These are phyloP conservation scores for Tetrapedia diversipes DNA, from an alignment of 2,888 invertebrate species.

Conservation along the genomic window DNA sequence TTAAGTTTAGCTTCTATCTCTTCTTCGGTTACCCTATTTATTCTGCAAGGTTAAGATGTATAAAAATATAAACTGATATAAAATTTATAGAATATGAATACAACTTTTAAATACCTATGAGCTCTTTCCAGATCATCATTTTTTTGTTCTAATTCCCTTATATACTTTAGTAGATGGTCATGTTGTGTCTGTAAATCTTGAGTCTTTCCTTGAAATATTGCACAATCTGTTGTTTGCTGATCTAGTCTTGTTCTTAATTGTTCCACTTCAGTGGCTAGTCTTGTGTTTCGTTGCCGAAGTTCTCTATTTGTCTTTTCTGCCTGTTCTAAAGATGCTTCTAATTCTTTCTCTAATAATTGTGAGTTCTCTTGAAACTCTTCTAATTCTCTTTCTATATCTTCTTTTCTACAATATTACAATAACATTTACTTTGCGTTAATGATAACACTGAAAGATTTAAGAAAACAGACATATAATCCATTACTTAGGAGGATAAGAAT, in stretches of 20 bases:
- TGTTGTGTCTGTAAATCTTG: slow-evolving; percentile 88
- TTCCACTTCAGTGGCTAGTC: slow-evolving; percentile 93
- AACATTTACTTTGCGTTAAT: background rate
- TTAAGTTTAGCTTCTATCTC: slow-evolving; percentile 96
- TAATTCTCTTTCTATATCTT: slow-evolving; percentile 93
- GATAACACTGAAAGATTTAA: too few relatives aligned
- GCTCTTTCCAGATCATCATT: slow-evolving; percentile 99
- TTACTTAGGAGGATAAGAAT: background rate
- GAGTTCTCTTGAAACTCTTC: slow-evolving; percentile 97
- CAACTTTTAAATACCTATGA: slow-evolving; percentile 86
- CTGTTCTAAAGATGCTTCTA: slow-evolving; percentile 96
- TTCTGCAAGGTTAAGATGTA: slow-evolving; percentile 84
- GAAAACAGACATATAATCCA: too few relatives aligned
- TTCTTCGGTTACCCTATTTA: slow-evolving; percentile 95
- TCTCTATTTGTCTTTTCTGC: slow-evolving; percentile 95
- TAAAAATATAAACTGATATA: background rate
- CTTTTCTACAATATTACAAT: slow-evolving; percentile 84
- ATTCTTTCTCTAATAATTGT: slow-evolving; percentile 95
- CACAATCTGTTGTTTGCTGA: slow-evolving; percentile 84
- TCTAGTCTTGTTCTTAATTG: slow-evolving; percentile 86
- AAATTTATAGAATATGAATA: background rate
- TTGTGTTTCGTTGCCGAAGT: slow-evolving; percentile 89
- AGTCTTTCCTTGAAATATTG: slow-evolving; percentile 88
- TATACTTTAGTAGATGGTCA: slow-evolving; percentile 90
- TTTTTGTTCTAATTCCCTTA: slow-evolving; percentile 97